A percentile compares a stretch with the other conserved stretches of the same genome.
These are phyloP conservation scores for Cryptus viduatorius DNA, from an alignment of 2,888 invertebrate species.

Conservation along the genomic window DNA sequence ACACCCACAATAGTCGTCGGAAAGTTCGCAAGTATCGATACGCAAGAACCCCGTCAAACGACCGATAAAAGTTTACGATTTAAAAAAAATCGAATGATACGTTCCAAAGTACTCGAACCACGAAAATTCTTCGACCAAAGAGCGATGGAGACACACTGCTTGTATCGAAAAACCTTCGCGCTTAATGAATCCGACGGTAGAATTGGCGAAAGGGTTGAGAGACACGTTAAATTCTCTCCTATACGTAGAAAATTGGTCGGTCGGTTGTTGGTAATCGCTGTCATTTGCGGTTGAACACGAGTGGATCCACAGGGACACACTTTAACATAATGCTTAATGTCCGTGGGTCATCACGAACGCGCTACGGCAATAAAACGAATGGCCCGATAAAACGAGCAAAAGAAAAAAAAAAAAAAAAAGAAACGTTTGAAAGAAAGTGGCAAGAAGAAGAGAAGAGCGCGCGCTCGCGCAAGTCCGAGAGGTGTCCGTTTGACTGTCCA, in stretches of 20 bases:
- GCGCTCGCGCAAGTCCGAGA: slow-evolving; percentile 55
- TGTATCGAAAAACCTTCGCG: slow-evolving; percentile 1
- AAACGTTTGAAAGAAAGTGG: slow-evolving; percentile 12
- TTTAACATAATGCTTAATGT: slow-evolving; percentile 74
- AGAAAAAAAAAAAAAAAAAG: slow-evolving; percentile 24
- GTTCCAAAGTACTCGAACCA: too few relatives aligned
- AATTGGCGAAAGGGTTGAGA: slow-evolving; percentile 65
- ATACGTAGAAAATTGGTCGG: slow-evolving; percentile 40
- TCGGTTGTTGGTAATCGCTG: slow-evolving; percentile 18
- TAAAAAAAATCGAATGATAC: slow-evolving; percentile 7
- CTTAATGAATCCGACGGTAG: slow-evolving; percentile 56
- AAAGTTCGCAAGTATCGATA: slow-evolving; percentile 36
- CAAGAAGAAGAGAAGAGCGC: slow-evolving; percentile 14
- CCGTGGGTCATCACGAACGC: slow-evolving; percentile 44
- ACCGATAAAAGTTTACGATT: slow-evolving; percentile 38
- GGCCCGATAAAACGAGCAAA: slow-evolving; percentile 76
- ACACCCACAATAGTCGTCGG: slow-evolving; percentile 58
- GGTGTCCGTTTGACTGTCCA: slow-evolving; percentile 80
- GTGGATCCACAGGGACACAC: slow-evolving; percentile 28
- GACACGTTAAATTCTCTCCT: slow-evolving; percentile 18
- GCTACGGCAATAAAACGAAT: slow-evolving; percentile 77
- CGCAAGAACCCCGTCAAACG: slow-evolving; percentile 1
- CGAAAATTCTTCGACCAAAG: neutral
- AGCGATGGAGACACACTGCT: neutral
- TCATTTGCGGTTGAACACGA: slow-evolving; percentile 14